Base-by-base conservation (phyloP, 2,797 vertebrate genomes). In the Sebastes minor region DNA sequence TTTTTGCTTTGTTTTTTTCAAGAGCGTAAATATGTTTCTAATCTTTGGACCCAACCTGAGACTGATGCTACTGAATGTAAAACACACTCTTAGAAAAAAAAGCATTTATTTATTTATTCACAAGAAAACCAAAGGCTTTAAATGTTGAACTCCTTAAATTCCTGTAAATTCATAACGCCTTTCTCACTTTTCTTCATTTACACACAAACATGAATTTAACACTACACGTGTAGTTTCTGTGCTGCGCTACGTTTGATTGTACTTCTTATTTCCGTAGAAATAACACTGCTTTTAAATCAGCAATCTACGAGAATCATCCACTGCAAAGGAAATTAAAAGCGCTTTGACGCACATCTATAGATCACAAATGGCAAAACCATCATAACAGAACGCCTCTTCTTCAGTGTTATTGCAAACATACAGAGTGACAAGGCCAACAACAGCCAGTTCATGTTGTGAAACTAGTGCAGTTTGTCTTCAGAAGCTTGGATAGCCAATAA, bases 51-150 rank as follows among this genome's bases (percentile, higher is more conserved):
- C 14, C 14, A 64, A 75, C 20, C 5, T 35, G 33, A 52, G 68
- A 35, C 11, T 28, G 14, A 30, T 14, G 11, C 5, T 2, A 30
- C 6, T 56, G 0, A 78, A 57, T 42, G 52, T 49, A 61, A 57
- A 74, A 71, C 42, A 75, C 16, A 61, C 0, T 8, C 76, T 82
- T 82, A 83, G 53, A 89, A 91, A 91, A 91, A 91, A 92, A 76
- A 56, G 81, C 52, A 64, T 81, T 76, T 33, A 57, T 86, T 89
- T 81, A 87, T 93, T 92, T 76, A 91, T 86, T 89, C 49, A 91
- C 79, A 89, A 86, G 64, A 91, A 86, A 88, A 83, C 62, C 69
- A 83, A 91, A 85, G 2, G 28, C 32, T 59, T 81, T 72, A 14
- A 74, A 85, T 78, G 38, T 61, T 35, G 27, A 72, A 76, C 56